Percentiles rank a stretch among this genome's conserved stretches.
Evolutionary conservation across 2,113 vertebrate species (phyloP).

Genomic region (Corynorhinus townsendii): DNA sequence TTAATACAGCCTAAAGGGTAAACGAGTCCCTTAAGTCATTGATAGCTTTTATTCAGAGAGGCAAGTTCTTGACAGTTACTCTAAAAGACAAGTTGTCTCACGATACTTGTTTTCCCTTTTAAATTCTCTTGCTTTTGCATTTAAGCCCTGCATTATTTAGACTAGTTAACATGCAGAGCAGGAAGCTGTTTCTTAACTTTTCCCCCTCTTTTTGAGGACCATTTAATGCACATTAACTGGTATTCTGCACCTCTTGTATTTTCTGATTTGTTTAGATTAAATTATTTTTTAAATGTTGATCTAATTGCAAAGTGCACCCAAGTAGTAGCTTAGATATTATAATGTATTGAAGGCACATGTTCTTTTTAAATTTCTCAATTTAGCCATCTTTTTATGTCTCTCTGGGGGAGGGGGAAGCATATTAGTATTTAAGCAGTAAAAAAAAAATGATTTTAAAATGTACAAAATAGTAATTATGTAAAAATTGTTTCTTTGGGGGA

Average conservation of each 20-base stretch:
- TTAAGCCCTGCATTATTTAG: conserved; percentile 72
- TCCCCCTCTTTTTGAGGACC: conserved; percentile 48
- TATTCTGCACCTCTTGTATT: conserved; percentile 51
- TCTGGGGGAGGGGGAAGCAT: background rate
- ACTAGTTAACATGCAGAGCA: conserved; percentile 68
- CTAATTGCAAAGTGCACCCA: background rate
- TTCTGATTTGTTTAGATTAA: conserved; percentile 32
- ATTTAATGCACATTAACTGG: conserved; percentile 55
- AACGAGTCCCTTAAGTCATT: conserved; percentile 59
- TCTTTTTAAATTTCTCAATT: conserved; percentile 37
- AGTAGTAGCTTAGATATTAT: background rate
- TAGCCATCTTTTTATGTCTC: conserved; percentile 15
- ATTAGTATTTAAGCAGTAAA: conserved; percentile 27
- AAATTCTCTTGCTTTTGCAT: conserved; percentile 61
- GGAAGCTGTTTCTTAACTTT: conserved; percentile 57
- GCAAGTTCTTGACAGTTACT: conserved; percentile 71
- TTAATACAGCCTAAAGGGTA: conserved; percentile 71
- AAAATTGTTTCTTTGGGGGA: conserved; percentile 50
- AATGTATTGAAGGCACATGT: conserved; percentile 30
- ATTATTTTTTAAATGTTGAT: conserved; percentile 28
- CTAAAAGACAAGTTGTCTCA: conserved; percentile 76
- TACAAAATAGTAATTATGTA: conserved; percentile 49
- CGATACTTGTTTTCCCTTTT: conserved; percentile 73
- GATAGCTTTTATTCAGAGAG: conserved; percentile 60
- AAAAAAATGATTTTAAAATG: conserved; percentile 24